Evolutionary conservation across 2,888 invertebrate genomes (phyloP).

Genomic region (Morinoia aosen): DNA sequence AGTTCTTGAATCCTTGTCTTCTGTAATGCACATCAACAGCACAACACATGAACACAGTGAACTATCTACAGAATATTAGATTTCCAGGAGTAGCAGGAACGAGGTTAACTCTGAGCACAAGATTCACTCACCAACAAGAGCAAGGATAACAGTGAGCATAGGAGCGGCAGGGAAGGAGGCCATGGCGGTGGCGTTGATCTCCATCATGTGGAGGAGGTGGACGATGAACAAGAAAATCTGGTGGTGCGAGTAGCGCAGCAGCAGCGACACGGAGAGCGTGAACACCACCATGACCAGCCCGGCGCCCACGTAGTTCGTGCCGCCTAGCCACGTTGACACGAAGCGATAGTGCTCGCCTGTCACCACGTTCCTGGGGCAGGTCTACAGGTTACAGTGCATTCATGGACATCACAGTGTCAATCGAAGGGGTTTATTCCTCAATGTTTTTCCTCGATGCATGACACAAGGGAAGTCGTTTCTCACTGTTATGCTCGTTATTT

Average conservation of each 20-base stretch:
- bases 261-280: slow-evolving; percentile 76
- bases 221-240: slow-evolving; percentile 99
- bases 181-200: slow-evolving; percentile 89
- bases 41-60: too few species aligned
- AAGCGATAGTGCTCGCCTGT: slow-evolving; percentile 99
- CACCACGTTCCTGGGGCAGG: slow-evolving; percentile 87
- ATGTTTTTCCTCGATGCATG: too few species aligned
- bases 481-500: too few species aligned
- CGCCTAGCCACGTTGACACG: slow-evolving; percentile 96
- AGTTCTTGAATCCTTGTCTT: too few species aligned
- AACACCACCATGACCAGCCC: slow-evolving; percentile 98
- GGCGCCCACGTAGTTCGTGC: slow-evolving; percentile 94
- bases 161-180: slow-evolving; percentile 94
- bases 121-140: slow-evolving; percentile 89
- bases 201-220: slow-evolving; percentile 97
- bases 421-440: neutral
- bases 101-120: neutral
- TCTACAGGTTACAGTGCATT: slow-evolving; percentile 57
- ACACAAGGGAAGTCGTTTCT: too few species aligned
- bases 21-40: too few species aligned
- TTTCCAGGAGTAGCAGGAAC: too few species aligned
- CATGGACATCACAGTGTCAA: neutral
- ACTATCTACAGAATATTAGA: too few species aligned
- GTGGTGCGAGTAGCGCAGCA: slow-evolving; percentile 93
- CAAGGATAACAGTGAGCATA: slow-evolving; percentile 95